Percentiles rank a stretch among this genome's conserved stretches.
These are phyloP conservation scores for Motacilla tschutschensis DNA, from an alignment of 2,113 vertebrate genomes.

Conservation along the genomic window DNA sequence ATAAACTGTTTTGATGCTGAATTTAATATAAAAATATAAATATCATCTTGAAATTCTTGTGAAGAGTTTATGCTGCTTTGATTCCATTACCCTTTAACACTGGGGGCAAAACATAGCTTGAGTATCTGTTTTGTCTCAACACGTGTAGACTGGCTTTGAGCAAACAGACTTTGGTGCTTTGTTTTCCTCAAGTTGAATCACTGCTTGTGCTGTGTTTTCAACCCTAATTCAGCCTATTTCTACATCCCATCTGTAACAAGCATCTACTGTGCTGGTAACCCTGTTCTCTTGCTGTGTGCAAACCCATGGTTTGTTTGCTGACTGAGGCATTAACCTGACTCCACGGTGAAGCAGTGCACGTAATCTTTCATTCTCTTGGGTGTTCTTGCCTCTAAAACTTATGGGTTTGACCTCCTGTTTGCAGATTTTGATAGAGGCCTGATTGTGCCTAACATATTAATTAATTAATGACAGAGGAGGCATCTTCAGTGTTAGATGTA, in stretches of 20 bases:
- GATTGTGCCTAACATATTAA: background rate
- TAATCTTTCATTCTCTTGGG: background rate
- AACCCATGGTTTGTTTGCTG: background rate
- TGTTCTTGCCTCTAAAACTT: background rate
- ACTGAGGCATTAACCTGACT: background rate
- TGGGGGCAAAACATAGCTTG: background rate
- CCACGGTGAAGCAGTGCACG: accelerated
- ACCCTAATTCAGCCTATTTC: background rate
- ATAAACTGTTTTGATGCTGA: background rate
- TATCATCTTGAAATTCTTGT: background rate
- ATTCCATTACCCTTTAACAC: background rate
- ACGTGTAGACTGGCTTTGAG: background rate
- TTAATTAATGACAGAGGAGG: background rate
- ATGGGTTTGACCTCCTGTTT: background rate
- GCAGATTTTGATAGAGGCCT: background rate
- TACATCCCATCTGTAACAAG: background rate
- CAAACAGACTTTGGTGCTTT: background rate
- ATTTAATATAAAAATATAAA: background rate
- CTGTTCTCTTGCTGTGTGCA: background rate
- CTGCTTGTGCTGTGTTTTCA: background rate
- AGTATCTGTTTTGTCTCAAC: background rate
- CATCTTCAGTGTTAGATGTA: background rate
- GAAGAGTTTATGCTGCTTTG: background rate
- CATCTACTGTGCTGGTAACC: background rate
- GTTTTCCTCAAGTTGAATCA: background rate